Percentiles rank a stretch among this genome's conserved stretches.
Conservation (phyloP, 2,888 invertebrate species). For the Phymatocera aterrima region DNA sequence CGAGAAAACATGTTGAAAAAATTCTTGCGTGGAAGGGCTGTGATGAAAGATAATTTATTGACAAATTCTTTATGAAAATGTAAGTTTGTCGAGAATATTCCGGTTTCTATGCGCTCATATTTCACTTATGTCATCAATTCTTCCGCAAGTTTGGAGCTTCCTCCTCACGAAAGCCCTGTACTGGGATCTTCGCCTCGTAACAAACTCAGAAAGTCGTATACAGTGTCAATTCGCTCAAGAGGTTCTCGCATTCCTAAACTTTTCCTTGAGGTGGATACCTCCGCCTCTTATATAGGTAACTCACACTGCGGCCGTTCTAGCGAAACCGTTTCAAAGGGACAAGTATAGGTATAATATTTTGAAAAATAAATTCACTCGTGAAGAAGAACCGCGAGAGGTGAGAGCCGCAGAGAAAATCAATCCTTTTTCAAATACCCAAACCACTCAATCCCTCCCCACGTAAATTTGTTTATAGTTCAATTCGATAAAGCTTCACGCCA, state of each 20-base stretch:
- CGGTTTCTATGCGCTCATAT: too few relatives aligned
- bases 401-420: not conserved
- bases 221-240: not conserved
- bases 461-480: not conserved
- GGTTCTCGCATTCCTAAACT: not conserved
- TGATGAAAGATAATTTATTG: too few relatives aligned
- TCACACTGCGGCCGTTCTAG: too few relatives aligned
- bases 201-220: not conserved
- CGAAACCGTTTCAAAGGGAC: too few relatives aligned
- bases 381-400: not conserved
- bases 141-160: not conserved
- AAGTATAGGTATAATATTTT: not conserved
- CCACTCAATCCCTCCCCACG: not conserved
- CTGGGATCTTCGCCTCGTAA: not conserved
- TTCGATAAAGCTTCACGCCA: too few relatives aligned
- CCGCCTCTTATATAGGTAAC: too few relatives aligned
- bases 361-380: not conserved
- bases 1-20: too few relatives aligned
- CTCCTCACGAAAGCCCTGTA: not conserved
- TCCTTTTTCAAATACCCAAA: not conserved
- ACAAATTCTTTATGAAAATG: too few relatives aligned
- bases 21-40: too few relatives aligned
- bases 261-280: too few relatives aligned
- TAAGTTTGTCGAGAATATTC: too few relatives aligned
- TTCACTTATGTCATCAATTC: not conserved